Evolutionary conservation across 1,140 invertebrate genomes (phyloP).

Genomic region (Mya arenaria): DNA sequence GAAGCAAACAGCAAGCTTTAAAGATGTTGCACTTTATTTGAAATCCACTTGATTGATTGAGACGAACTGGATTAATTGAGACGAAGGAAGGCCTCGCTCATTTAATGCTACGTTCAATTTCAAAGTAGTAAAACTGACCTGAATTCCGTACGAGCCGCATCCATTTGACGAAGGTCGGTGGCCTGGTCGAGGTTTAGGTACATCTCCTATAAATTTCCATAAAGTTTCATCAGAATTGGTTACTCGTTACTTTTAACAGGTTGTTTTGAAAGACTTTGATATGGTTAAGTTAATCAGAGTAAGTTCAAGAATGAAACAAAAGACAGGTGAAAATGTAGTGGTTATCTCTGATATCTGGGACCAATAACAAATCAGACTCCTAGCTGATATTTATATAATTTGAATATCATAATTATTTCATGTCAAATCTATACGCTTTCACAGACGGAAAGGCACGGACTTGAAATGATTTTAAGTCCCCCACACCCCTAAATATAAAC

Average conservation of each 20-base stretch:
- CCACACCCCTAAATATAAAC: not conserved
- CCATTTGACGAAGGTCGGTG: slow-evolving; percentile 89
- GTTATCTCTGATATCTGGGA: no score
- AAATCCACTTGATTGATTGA: not conserved
- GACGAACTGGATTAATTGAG: not conserved
- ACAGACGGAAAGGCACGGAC: no score
- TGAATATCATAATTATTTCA: no score
- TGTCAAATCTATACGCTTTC: no score
- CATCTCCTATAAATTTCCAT: slow-evolving; percentile 22
- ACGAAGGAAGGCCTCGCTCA: not conserved
- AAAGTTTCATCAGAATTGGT: not conserved
- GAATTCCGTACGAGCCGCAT: slow-evolving; percentile 88
- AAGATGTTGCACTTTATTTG: not conserved
- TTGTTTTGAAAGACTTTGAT: not conserved
- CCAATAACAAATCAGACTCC: no score
- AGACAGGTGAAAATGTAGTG: no score
- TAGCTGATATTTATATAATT: no score
- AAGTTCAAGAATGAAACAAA: not conserved
- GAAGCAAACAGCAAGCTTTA: not conserved
- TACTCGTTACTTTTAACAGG: not conserved
- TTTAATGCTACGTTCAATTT: not conserved
- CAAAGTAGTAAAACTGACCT: slow-evolving; percentile 68
- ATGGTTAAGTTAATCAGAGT: not conserved
- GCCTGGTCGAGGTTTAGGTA: slow-evolving; percentile 84
- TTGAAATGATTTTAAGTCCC: not conserved